Percentiles rank a stretch among this genome's conserved stretches.
Evolutionary conservation across 2,888 invertebrate species (phyloP).

Genomic region (Cantharis lateralis): DNA sequence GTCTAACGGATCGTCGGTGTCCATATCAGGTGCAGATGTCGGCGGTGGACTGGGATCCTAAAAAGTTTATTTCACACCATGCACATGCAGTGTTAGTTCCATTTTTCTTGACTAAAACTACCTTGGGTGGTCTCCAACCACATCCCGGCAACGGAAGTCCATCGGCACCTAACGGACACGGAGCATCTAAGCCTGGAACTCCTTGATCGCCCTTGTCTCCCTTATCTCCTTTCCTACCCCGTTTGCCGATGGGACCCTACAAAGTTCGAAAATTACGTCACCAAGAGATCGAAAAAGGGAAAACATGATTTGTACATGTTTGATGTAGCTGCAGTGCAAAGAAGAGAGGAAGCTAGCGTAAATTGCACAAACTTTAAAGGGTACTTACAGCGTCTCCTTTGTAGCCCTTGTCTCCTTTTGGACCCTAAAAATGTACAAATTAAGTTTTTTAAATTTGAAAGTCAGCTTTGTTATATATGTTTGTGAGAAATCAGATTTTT

Average conservation of each 20-base stretch:
- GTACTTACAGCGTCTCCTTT: slow-evolving; percentile 82
- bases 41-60: slow-evolving; percentile 46
- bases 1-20: slow-evolving; percentile 57
- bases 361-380: background rate
- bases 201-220: slow-evolving; percentile 96
- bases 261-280: slow-evolving; percentile 31
- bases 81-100: slow-evolving; percentile 14
- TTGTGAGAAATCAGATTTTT: background rate
- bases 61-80: slow-evolving; percentile 32
- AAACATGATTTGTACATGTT: background rate
- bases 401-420: slow-evolving; percentile 87
- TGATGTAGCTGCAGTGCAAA: slow-evolving; percentile 12
- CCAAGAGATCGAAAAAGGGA: background rate
- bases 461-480: background rate
- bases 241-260: slow-evolving; percentile 86
- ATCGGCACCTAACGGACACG: slow-evolving; percentile 96
- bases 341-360: background rate
- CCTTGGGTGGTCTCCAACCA: slow-evolving; percentile 90
- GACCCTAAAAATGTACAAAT: slow-evolving; percentile 67
- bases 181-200: slow-evolving; percentile 96
- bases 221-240: slow-evolving; percentile 89
- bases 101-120: slow-evolving; percentile 50
- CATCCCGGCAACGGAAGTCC: slow-evolving; percentile 96
- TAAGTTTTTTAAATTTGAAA: background rate
- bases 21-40: slow-evolving; percentile 61